Evolutionary conservation across 2,888 invertebrate species (phyloP).

Genomic region (Uloborus plumipes): DNA sequence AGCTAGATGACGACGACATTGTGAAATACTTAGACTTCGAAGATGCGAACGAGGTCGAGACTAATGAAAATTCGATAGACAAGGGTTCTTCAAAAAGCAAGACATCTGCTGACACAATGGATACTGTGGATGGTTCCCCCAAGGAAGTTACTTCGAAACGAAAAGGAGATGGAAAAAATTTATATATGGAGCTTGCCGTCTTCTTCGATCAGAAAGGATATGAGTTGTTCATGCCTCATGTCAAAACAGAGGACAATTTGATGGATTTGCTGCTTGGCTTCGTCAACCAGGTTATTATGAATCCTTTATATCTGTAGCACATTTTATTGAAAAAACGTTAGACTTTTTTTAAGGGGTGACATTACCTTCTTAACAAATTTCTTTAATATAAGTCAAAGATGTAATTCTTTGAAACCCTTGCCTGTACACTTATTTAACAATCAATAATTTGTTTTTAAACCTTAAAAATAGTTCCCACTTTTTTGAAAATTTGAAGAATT

Average conservation of each 20-base stretch:
- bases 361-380: too few relatives aligned
- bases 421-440: too few relatives aligned
- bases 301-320: too few relatives aligned
- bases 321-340: too few relatives aligned
- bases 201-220: slow-evolving; percentile 84
- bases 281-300: slow-evolving; percentile 79
- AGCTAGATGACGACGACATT: slow-evolving; percentile 54
- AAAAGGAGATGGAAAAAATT: slow-evolving; percentile 27
- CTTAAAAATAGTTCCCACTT: too few relatives aligned
- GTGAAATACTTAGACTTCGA: slow-evolving; percentile 50
- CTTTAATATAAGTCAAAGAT: too few relatives aligned
- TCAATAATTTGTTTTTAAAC: too few relatives aligned
- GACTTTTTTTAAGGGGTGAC: too few relatives aligned
- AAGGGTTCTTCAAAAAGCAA: not conserved
- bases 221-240: slow-evolving; percentile 79
- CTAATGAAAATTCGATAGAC: not conserved
- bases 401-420: too few relatives aligned
- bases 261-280: slow-evolving; percentile 84
- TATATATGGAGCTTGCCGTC: slow-evolving; percentile 78
- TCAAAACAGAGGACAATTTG: slow-evolving; percentile 78
- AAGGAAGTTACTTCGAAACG: slow-evolving; percentile 18
- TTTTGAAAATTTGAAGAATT: too few relatives aligned
- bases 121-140: not conserved
- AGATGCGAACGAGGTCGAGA: slow-evolving; percentile 8
- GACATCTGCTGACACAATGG: too few relatives aligned